These are phyloP conservation scores for Stegastes partitus DNA, from an alignment of 2,113 vertebrate species.

Conservation along the genomic window DNA sequence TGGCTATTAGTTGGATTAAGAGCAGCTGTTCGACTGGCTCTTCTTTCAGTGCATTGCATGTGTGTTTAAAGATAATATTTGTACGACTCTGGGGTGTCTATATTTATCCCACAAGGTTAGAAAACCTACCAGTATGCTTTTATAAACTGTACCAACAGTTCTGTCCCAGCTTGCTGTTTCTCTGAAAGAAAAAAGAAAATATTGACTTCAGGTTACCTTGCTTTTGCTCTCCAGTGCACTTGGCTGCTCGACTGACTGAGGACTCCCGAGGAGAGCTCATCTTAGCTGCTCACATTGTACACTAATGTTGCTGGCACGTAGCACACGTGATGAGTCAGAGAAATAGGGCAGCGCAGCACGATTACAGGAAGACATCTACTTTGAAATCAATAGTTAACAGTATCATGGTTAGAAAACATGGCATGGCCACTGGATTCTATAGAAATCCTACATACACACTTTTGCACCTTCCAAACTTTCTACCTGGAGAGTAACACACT, in stretches of 20 bases:
- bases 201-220: conserved; percentile 12
- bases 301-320: not conserved
- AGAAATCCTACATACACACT: not conserved
- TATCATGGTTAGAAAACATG: conserved; percentile 38
- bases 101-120: not conserved
- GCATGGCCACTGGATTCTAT: not conserved
- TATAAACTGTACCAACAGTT: not conserved
- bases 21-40: too few species aligned
- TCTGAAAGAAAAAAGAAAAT: not conserved
- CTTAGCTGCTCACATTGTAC: conserved; percentile 18
- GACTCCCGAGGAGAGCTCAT: conserved; percentile 6
- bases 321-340: not conserved
- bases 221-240: conserved; percentile 25
- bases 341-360: conserved; percentile 4
- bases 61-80: not conserved
- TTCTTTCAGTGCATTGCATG: not conserved
- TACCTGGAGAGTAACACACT: conserved; percentile 15
- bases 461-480: conserved; percentile 1
- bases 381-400: conserved; percentile 37
- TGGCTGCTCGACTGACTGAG: conserved; percentile 38
- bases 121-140: not conserved
- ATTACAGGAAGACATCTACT: conserved; percentile 14
- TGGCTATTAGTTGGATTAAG: too few species aligned
- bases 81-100: not conserved
- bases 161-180: not conserved